phyloP scores from a whole-genome alignment of 2,888 invertebrate genomes.

The Lithophane semibrunnea region DNA sequence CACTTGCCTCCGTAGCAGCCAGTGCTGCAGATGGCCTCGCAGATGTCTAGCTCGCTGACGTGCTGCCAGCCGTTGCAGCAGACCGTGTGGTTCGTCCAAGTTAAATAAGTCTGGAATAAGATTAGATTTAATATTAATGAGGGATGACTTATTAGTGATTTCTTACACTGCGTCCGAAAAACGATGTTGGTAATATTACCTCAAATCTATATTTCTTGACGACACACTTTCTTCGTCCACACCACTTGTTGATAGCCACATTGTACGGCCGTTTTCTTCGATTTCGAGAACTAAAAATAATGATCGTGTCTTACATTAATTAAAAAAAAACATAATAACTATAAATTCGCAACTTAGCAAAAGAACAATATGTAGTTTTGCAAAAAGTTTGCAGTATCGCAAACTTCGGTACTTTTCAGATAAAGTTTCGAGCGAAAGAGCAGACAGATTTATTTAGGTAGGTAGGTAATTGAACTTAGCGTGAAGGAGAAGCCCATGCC shows the following conservation, averaged over 20 bases:
- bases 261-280: conserved; percentile 64
- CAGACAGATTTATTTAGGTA: not conserved
- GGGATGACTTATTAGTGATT: not conserved
- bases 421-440: not conserved
- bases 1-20: conserved; percentile 87
- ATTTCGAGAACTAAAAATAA: conserved; percentile 59
- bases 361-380: not conserved
- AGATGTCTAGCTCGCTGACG: conserved; percentile 76
- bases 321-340: not conserved
- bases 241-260: conserved; percentile 73
- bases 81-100: conserved; percentile 74
- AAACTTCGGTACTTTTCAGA: not conserved
- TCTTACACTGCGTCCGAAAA: not conserved
- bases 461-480: not conserved
- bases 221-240: conserved; percentile 77
- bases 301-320: too few species aligned
- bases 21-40: conserved; percentile 87
- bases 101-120: conserved; percentile 76
- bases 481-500: not conserved
- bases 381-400: too few species aligned
- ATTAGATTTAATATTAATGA: not conserved
- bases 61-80: conserved; percentile 87
- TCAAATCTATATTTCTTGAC: conserved; percentile 73
- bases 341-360: too few species aligned
- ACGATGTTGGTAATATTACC: conserved; percentile 61